Base-by-base conservation (phyloP, 23 tunicate genomes). In the Halocynthia roretzi region DNA sequence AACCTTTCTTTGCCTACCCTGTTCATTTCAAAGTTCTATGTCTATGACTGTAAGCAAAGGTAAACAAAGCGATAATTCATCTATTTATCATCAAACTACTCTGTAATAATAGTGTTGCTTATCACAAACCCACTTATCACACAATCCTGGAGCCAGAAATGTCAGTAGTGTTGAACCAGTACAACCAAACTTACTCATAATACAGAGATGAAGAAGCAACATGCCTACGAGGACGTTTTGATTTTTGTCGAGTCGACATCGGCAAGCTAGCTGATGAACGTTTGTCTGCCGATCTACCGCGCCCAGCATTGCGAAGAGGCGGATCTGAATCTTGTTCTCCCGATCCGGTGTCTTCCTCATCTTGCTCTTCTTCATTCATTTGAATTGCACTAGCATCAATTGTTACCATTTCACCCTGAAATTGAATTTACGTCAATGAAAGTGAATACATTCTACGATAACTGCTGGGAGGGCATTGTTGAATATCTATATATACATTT, bases 161-260 rank as follows among this genome's bases (percentile, higher is more conserved):
- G 1, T 31, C 44, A 31, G 44, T 4, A 31, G 44, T 31, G 44
- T 31, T 31, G 44, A 31, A 31, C 44, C 44, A 31, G 44, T 31
- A 31, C 44, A 31, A 31, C 44, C 5, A 51, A 8, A 23, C 95
- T 71, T 72, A 88, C 95, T 88, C 95, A 80, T 83, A 88, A 62
- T 73, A 78, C 10, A 57, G 23, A 6, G 83, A 69, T 8, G 83
- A 60, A 7, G 87, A 70, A 57, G 87, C 82, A 50, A 88, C 77
- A 80, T 88, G 95, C 23, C 95, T 66, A 8, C 95, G 76, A 10
- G 95, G 95, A 18, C 95, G 75, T 55, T 88, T 88, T 5, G 95
- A 88, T 60, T 88, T 88, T 64, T 88, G 87, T 1, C 95, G 75
- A 8, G 95, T 88, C 73, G 86, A 83, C 19, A 88, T 52, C 5